These are phyloP conservation scores for Meiosimyza platycephala DNA, from an alignment of 2,888 invertebrate genomes.

Conservation along the genomic window DNA sequence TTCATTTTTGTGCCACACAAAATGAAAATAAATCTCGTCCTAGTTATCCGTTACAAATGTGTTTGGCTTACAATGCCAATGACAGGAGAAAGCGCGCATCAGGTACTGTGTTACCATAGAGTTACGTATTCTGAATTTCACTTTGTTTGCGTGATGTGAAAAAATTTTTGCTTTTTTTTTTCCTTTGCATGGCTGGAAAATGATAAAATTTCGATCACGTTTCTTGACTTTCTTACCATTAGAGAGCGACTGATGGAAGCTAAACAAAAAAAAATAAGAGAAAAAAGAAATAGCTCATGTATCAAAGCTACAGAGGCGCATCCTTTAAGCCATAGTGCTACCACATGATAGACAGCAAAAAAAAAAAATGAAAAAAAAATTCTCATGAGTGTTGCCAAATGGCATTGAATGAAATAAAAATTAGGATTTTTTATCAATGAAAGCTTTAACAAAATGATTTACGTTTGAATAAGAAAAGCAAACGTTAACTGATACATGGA, in stretches of 20 bases:
- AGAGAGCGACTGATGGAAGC: not conserved
- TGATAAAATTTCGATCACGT: constrained; percentile 61
- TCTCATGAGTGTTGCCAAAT: not conserved
- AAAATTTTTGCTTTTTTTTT: not conserved
- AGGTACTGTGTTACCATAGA: no score
- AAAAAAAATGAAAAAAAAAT: not conserved
- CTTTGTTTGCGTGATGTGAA: not conserved
- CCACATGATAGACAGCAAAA: not conserved
- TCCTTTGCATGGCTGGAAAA: constrained; percentile 16
- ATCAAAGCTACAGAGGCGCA: not conserved
- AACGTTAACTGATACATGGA: no score
- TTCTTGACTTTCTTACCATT: constrained; percentile 45
- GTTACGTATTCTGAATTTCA: no score
- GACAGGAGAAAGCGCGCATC: not conserved
- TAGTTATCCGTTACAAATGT: no score
- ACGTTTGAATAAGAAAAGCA: no score
- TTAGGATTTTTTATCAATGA: no score
- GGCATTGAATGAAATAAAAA: not conserved
- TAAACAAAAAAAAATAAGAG: not conserved
- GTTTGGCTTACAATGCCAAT: constrained; percentile 7
- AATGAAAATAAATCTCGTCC: no score
- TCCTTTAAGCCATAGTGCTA: not conserved
- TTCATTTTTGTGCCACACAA: no score
- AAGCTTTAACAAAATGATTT: no score
- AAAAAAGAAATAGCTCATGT: not conserved